Conservation (phyloP, 2,888 invertebrate species). For the Camptogramma bilineatum region DNA sequence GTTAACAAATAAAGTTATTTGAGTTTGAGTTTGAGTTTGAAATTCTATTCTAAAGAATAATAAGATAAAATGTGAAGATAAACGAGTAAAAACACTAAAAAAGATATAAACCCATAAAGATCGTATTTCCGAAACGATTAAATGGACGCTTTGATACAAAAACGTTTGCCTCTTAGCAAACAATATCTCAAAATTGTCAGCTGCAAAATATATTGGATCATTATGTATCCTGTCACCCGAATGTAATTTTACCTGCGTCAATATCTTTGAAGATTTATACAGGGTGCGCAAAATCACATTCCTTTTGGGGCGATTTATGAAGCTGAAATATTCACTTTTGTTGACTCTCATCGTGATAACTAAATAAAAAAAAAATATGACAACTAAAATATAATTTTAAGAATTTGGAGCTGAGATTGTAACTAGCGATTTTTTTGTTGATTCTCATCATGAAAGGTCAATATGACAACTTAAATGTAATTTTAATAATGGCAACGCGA, state of each 20-base stretch:
- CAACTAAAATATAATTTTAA: too few species aligned
- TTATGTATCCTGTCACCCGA: slow-evolving; percentile 32
- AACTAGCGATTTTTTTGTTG: too few species aligned
- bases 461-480: too few species aligned
- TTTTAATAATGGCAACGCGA: too few species aligned
- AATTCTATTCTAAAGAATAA: too few species aligned
- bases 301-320: background rate
- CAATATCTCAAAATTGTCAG: slow-evolving; percentile 24
- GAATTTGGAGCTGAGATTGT: too few species aligned
- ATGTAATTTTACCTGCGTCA: slow-evolving; percentile 35
- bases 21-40: too few species aligned
- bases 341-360: too few species aligned
- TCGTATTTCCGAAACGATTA: background rate
- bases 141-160: background rate
- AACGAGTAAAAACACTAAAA: background rate
- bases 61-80: background rate
- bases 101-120: background rate
- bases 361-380: too few species aligned
- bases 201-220: slow-evolving; percentile 28
- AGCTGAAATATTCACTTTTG: too few species aligned
- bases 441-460: too few species aligned
- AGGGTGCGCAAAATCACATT: background rate
- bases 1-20: too few species aligned
- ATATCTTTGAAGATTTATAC: slow-evolving; percentile 28
- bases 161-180: background rate